These are phyloP conservation scores for Probosciger aterrimus DNA, from an alignment of 2,113 vertebrate species.

Conservation along the genomic window DNA sequence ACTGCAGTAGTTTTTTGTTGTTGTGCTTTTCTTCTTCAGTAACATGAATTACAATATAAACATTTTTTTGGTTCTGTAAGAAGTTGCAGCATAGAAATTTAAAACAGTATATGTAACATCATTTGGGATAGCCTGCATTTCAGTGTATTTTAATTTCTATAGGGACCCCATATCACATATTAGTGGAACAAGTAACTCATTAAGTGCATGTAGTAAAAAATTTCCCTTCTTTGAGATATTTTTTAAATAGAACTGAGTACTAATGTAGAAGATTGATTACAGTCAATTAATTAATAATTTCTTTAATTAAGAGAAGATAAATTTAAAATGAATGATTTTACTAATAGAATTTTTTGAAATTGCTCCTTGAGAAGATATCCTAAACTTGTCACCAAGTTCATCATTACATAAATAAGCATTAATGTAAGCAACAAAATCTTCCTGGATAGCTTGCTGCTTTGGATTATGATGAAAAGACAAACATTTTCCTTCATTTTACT, in stretches of 20 bases:
- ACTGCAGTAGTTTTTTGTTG: background rate
- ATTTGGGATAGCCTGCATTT: background rate
- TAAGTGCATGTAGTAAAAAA: background rate
- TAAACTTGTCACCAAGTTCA: background rate
- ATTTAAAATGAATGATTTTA: background rate
- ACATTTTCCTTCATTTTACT: background rate
- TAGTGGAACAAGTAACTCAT: background rate
- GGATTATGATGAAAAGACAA: background rate
- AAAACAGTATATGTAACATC: background rate
- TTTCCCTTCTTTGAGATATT: background rate
- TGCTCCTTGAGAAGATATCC: background rate
- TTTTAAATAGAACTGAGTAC: background rate
- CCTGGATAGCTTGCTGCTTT: background rate
- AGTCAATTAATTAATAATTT: background rate
- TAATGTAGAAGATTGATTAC: background rate
- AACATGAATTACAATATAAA: background rate
- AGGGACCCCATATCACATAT: background rate
- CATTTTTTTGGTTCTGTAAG: background rate
- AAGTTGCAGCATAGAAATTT: background rate
- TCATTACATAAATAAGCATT: background rate
- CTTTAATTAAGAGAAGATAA: background rate
- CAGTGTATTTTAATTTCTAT: background rate
- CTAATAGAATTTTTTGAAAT: background rate
- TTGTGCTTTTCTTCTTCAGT: background rate
- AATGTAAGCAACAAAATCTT: background rate